Base-by-base conservation (phyloP, 2,888 invertebrate genomes). In the Diarsia dahlii region DNA sequence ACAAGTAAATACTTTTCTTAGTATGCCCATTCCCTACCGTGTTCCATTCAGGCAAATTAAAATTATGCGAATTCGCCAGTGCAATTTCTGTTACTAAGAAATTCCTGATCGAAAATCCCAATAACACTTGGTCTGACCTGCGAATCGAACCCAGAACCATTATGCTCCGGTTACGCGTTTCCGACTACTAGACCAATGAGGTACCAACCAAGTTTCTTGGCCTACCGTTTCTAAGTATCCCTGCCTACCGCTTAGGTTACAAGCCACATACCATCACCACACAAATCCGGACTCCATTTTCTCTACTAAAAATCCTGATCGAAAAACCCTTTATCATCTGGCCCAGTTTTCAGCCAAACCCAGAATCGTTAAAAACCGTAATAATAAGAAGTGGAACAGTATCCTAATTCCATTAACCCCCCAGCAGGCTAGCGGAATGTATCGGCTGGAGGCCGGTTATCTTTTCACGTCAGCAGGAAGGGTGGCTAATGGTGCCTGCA, bases 401-500 rank as follows among this genome's bases (percentile, higher is more conserved):
- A 60, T 46, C 28, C 69, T 58, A 74, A 77, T 77, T 65, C 50
- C 62, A 73, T 77, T 74, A 48, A 71, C 64, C 46, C 56, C 50
- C 46, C 56, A 50, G 67, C 63, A 56, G 60, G 60, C 52, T 46
- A 52, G 52, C 68, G 63, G 67, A 46, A 70, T 62, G 77, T 81
- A 71, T 82, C 68, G 84, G 18, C 15, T 56, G 60, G 71, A 58
- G 78, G 18, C 18, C 54, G 63, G 72, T 84, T 82, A 76, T 82
- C 81, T 69, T 76, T 71, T 56, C 45, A 28, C 52, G 65, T 81
- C 76, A 81, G 71, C 82, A 68, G 15, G 67, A 54, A 83, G 82
- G 85, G 82, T 85, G 62, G 76, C 71, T 83, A 83, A 83, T 82
- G 78, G 62, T 60, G 82, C 85, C 77, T 69, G 54, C 62, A 70